These are phyloP conservation scores for Tribolium freemani DNA, from an alignment of 2,888 invertebrate genomes.

Conservation along the genomic window DNA sequence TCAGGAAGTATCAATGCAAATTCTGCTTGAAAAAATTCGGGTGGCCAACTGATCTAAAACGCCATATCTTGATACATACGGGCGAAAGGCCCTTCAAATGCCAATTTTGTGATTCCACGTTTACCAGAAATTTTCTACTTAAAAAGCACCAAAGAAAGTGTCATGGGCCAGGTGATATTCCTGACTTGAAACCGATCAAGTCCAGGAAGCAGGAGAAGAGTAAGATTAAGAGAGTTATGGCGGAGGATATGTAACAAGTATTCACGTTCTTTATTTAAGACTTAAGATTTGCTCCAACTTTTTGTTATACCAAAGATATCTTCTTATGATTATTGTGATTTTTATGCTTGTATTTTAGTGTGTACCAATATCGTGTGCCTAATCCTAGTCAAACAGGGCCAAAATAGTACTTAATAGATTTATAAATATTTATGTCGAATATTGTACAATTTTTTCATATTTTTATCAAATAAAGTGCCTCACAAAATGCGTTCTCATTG, in stretches of 20 bases:
- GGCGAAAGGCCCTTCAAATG: slow-evolving; percentile 67
- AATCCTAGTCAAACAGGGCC: slow-evolving; percentile 44
- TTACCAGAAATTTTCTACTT: slow-evolving; percentile 66
- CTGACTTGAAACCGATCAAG: slow-evolving; percentile 55
- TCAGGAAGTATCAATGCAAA: slow-evolving; percentile 62
- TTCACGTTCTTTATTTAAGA: background rate
- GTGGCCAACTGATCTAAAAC: slow-evolving; percentile 67
- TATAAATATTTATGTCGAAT: slow-evolving; percentile 21
- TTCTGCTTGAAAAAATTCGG: slow-evolving; percentile 65
- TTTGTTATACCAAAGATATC: slow-evolving; percentile 26
- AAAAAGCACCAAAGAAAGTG: slow-evolving; percentile 65
- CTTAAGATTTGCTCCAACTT: background rate
- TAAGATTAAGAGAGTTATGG: slow-evolving; percentile 47
- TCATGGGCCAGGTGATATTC: slow-evolving; percentile 47
- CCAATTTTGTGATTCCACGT: slow-evolving; percentile 62
- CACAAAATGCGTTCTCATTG: background rate
- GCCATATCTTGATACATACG: slow-evolving; percentile 66
- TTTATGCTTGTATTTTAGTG: slow-evolving; percentile 14
- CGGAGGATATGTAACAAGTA: background rate
- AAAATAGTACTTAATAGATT: slow-evolving; percentile 36
- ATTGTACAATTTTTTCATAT: slow-evolving; percentile 26
- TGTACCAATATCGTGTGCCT: slow-evolving; percentile 35
- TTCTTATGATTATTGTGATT: slow-evolving; percentile 9
- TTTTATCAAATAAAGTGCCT: slow-evolving; percentile 39
- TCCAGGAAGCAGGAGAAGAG: slow-evolving; percentile 49